A percentile compares a stretch with the other conserved stretches of the same genome.
Evolutionary conservation across 2,113 vertebrate species (phyloP).

Genomic region (Chauna torquata): DNA sequence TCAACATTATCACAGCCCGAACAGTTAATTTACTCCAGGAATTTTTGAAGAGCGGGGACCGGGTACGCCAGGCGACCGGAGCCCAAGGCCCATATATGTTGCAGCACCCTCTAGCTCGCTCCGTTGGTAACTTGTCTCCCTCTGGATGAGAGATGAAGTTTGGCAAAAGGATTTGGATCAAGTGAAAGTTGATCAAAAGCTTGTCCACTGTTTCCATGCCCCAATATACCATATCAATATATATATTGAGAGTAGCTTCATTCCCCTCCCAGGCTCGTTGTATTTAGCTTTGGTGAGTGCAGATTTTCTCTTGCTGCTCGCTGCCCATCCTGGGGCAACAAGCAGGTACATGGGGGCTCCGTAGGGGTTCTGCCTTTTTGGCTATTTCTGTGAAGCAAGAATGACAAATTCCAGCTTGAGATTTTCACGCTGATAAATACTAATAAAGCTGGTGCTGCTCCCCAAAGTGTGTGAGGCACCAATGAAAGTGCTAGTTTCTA

Average conservation of each 20-base stretch:
- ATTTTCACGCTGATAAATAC: not conserved
- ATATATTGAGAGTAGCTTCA: not conserved
- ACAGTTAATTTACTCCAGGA: slow-evolving; percentile 41
- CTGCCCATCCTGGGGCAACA: not conserved
- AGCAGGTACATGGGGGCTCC: not conserved
- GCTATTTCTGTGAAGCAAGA: not conserved
- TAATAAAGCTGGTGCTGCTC: not conserved
- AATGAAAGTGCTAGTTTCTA: not conserved
- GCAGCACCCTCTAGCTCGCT: slow-evolving; percentile 42
- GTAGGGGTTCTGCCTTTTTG: not conserved
- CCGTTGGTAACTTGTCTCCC: not conserved
- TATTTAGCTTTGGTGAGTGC: not conserved
- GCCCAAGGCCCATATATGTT: not conserved
- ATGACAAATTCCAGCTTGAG: not conserved
- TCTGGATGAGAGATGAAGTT: not conserved
- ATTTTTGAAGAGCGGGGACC: not conserved
- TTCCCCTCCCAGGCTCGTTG: not conserved
- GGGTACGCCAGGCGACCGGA: not conserved
- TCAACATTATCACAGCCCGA: not conserved
- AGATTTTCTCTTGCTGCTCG: fast-evolving
- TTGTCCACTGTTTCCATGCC: not conserved
- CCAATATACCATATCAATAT: not conserved
- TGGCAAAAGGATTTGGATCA: not conserved
- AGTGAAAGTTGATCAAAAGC: not conserved
- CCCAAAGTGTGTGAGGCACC: not conserved